phyloP scores from a whole-genome alignment of 2,113 vertebrate species.

The Salminus brasiliensis region DNA sequence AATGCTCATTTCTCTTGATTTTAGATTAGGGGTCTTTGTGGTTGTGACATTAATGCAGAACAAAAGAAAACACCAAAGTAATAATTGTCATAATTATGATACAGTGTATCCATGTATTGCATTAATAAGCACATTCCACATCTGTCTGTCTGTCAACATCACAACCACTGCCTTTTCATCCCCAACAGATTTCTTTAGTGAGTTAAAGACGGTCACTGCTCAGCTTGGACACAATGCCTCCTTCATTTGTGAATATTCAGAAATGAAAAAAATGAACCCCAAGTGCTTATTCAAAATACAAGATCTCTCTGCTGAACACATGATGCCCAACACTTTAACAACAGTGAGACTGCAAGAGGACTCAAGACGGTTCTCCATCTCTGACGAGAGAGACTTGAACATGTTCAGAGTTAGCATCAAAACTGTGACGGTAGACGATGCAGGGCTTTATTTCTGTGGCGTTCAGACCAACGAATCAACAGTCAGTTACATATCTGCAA shows the following conservation, averaged over 20 bases:
- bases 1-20: too few relatives aligned
- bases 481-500: not conserved
- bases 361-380: not conserved
- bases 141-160: not conserved
- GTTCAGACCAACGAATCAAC: not conserved
- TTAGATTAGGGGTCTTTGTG: too few relatives aligned
- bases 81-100: too few relatives aligned
- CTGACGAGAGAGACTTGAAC: not conserved
- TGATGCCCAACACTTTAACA: not conserved
- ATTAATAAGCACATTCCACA: not conserved
- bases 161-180: not conserved
- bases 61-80: too few relatives aligned
- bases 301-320: not conserved
- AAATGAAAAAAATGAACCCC: not conserved
- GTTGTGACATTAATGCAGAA: too few relatives aligned
- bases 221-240: not conserved
- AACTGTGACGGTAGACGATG: not conserved
- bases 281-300: not conserved
- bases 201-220: not conserved
- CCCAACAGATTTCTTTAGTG: not conserved
- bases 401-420: not conserved
- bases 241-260: not conserved
- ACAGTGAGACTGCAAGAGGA: not conserved
- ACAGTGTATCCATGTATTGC: too few relatives aligned
- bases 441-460: slow-evolving; percentile 31